These are phyloP conservation scores for Tinea pellionella DNA, from an alignment of 2,888 invertebrate species.

Conservation along the genomic window DNA sequence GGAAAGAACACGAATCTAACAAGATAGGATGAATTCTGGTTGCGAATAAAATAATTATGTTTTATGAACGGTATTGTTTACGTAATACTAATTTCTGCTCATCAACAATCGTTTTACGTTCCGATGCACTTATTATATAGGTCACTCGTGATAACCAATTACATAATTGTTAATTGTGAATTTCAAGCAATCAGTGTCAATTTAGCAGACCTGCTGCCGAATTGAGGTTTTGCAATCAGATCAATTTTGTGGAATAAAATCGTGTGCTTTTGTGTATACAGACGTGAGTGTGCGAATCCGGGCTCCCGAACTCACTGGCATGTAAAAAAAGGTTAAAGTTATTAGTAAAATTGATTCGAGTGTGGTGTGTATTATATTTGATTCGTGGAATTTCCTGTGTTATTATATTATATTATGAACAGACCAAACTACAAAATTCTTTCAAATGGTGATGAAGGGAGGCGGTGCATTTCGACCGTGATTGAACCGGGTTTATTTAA, in stretches of 20 bases:
- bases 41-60: background rate
- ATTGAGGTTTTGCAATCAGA: constrained; percentile 10
- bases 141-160: constrained; percentile 20
- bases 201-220: constrained; percentile 40
- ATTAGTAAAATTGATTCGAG: constrained; percentile 19
- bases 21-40: background rate
- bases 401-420: constrained; percentile 25
- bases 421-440: constrained; percentile 41
- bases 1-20: constrained; percentile 66
- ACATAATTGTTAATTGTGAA: constrained; percentile 36
- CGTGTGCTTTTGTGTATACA: constrained; percentile 1
- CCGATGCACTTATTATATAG: constrained; percentile 5
- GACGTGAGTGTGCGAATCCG: constrained; percentile 2
- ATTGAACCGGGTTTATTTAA: constrained; percentile 44
- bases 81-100: background rate
- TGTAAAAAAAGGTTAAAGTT: background rate
- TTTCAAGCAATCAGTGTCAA: constrained; percentile 55
- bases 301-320: background rate
- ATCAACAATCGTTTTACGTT: constrained; percentile 1
- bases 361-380: constrained; percentile 46
- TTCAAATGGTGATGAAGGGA: constrained; percentile 49
- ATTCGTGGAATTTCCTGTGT: constrained; percentile 65
- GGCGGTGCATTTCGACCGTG: constrained; percentile 65
- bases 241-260: constrained; percentile 10
- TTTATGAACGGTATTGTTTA: background rate